Evolutionary conservation across 1,140 invertebrate genomes (phyloP).

Genomic region (Callitettix versicolor): DNA sequence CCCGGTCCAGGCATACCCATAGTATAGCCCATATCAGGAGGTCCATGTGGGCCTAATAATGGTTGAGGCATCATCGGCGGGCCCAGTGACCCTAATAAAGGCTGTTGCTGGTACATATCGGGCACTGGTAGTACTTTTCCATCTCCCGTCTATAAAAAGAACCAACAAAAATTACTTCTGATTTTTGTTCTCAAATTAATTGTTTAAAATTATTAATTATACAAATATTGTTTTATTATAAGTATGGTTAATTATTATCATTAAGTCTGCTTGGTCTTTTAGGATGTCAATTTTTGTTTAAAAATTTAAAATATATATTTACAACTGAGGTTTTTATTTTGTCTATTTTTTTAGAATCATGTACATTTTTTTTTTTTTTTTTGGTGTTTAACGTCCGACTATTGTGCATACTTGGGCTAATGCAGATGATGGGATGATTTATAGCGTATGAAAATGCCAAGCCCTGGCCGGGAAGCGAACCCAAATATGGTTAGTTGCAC

Average conservation of each 20-base stretch:
- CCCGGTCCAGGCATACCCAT: neutral
- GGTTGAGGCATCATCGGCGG: neutral
- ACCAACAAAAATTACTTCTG: neutral
- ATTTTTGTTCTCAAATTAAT: neutral
- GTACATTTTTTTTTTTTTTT: too few species aligned
- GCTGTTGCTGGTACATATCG: neutral
- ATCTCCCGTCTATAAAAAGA: constrained; percentile 7
- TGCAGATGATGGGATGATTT: too few species aligned
- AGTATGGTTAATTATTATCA: neutral
- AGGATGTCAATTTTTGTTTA: neutral
- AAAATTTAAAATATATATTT: neutral
- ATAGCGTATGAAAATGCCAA: too few species aligned
- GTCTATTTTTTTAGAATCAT: too few species aligned
- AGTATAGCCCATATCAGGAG: too few species aligned
- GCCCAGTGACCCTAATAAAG: neutral
- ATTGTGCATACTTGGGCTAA: too few species aligned
- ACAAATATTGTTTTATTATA: too few species aligned
- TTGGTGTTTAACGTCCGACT: too few species aligned
- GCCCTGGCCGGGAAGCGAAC: too few species aligned
- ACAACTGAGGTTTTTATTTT: neutral
- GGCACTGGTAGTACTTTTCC: constrained; percentile 3
- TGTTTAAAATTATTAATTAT: too few species aligned
- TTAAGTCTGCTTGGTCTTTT: too few species aligned
- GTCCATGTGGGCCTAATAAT: neutral
- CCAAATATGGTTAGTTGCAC: too few species aligned